Evolutionary conservation across 2,113 vertebrate genomes (phyloP).

Genomic region (Coturnix japonica): DNA sequence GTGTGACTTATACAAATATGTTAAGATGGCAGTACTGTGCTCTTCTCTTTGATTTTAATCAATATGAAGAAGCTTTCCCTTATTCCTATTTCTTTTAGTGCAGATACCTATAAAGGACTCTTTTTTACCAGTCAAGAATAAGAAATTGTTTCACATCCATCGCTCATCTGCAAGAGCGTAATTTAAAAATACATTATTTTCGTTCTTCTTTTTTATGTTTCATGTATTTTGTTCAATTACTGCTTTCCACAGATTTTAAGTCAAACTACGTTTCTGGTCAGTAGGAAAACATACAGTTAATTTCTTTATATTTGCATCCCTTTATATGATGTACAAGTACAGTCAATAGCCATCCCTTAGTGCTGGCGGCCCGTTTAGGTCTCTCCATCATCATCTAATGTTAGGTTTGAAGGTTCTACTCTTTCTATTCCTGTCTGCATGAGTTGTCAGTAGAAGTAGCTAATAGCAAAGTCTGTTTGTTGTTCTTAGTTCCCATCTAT

Average conservation of each 20-base stretch:
- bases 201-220: neutral
- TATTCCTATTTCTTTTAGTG: neutral
- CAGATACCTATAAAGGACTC: neutral
- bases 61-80: neutral
- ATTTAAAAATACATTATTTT: rapidly evolving
- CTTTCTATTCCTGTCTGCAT: neutral
- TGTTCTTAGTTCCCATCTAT: neutral
- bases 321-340: neutral
- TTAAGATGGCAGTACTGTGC: neutral
- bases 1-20: neutral
- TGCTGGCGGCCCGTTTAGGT: neutral
- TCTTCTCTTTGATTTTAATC: neutral
- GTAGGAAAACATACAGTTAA: neutral
- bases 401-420: neutral
- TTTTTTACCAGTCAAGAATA: neutral
- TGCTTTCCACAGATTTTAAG: neutral
- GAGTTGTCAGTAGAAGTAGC: neutral
- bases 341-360: neutral
- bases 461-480: neutral
- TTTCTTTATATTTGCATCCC: neutral
- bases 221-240: neutral
- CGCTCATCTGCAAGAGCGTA: neutral
- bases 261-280: neutral
- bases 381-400: neutral
- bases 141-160: neutral